Conservation (phyloP, 2,888 invertebrate genomes). For the Pyrrhosoma nymphula region DNA sequence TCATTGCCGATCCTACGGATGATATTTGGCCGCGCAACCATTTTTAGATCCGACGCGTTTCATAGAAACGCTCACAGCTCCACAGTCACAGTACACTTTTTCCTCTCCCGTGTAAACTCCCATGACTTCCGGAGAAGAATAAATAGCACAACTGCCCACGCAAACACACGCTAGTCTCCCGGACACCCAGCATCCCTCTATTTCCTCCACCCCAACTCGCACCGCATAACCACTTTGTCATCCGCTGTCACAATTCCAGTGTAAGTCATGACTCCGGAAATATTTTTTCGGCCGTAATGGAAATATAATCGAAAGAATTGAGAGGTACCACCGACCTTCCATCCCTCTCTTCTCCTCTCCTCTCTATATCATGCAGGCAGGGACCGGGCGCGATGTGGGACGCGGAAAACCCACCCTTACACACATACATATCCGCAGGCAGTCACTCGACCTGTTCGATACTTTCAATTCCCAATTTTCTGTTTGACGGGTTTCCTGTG, state of each 20-base stretch:
- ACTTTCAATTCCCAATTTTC: conserved; percentile 56
- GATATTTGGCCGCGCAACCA: not conserved
- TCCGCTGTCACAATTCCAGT: not conserved
- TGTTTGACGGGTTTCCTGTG: conserved; percentile 62
- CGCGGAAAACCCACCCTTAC: not conserved
- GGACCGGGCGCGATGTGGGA: too few relatives aligned
- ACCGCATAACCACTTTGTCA: conserved; percentile 19
- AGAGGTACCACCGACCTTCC: not conserved
- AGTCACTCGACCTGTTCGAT: not conserved
- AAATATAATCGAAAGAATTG: conserved; percentile 64
- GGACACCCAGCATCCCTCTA: not conserved
- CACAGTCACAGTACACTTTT: not conserved
- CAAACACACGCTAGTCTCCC: not conserved
- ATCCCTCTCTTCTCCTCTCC: not conserved
- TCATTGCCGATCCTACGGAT: not conserved
- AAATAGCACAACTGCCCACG: not conserved
- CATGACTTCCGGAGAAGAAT: not conserved
- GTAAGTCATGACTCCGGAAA: conserved; percentile 24
- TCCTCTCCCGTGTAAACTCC: not conserved
- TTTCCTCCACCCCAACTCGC: not conserved
- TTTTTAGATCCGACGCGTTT: not conserved
- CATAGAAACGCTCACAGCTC: not conserved
- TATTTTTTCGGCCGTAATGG: conserved; percentile 28
- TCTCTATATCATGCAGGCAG: not conserved
- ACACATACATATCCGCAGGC: not conserved